phyloP scores from a whole-genome alignment of 2,888 invertebrate species.

The Parnassius smintheus region DNA sequence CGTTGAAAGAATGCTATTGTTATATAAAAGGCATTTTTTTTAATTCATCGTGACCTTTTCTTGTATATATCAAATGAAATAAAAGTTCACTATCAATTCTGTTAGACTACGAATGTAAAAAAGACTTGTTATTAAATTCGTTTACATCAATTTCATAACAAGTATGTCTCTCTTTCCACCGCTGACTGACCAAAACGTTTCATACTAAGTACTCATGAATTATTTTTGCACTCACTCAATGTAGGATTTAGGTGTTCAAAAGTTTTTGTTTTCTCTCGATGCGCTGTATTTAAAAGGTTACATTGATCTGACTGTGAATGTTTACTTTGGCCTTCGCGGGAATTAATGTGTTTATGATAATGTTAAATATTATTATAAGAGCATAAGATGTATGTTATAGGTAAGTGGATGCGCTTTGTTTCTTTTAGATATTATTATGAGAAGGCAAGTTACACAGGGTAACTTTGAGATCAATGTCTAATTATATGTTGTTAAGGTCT shows the following conservation, averaged over 20 bases:
- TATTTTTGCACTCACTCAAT: background rate
- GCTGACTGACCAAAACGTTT: background rate
- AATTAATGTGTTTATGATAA: conserved; percentile 47
- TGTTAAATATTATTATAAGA: conserved; percentile 36
- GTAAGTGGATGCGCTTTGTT: conserved; percentile 50
- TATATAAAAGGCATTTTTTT: too few species aligned
- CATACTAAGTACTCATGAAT: background rate
- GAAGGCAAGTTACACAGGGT: conserved; percentile 49
- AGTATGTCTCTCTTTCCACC: background rate
- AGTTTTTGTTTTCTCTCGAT: background rate
- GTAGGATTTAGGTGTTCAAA: background rate
- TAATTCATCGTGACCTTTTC: too few species aligned
- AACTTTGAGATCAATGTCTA: conserved; percentile 39
- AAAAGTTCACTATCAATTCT: too few species aligned
- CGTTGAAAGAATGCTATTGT: too few species aligned
- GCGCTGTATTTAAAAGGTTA: too few species aligned
- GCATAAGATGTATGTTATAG: conserved; percentile 50
- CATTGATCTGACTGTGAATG: conserved; percentile 40
- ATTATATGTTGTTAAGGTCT: conserved; percentile 30
- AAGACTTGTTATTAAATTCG: background rate
- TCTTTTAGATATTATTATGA: conserved; percentile 35
- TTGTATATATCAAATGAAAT: too few species aligned
- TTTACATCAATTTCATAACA: background rate
- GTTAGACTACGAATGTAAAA: too few species aligned
- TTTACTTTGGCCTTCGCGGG: conserved; percentile 39